phyloP scores from a whole-genome alignment of 2,888 invertebrate species.

The Rhingia campestris region DNA sequence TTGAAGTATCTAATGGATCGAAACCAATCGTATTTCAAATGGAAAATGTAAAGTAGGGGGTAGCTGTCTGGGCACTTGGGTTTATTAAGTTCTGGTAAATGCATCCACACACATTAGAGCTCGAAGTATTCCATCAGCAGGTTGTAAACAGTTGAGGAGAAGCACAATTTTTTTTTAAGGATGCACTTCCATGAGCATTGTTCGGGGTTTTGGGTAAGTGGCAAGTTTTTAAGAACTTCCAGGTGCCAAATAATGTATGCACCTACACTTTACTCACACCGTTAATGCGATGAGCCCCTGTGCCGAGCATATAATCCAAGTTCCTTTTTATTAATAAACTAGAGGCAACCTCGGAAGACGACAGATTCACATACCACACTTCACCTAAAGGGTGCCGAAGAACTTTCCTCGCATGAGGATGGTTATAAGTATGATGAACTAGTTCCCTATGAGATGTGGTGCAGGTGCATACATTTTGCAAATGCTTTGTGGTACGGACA shows the following conservation, averaged over 20 bases:
- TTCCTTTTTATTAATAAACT: not conserved
- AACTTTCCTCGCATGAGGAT: not conserved
- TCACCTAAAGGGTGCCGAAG: not conserved
- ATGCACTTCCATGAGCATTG: too few species aligned
- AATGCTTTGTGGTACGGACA: constrained; percentile 5
- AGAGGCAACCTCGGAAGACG: not conserved
- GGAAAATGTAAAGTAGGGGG: not conserved
- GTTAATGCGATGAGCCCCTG: too few species aligned
- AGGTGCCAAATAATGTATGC: too few species aligned
- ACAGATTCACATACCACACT: not conserved
- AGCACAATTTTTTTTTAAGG: too few species aligned
- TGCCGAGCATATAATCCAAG: too few species aligned
- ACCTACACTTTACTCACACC: too few species aligned
- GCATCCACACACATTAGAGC: not conserved
- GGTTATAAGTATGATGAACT: not conserved
- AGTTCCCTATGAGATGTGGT: not conserved
- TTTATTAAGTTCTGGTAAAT: constrained; percentile 8
- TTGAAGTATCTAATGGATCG: constrained; percentile 34
- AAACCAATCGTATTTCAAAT: constrained; percentile 4
- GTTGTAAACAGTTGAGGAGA: not conserved
- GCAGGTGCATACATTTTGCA: constrained; percentile 3
- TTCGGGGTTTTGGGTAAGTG: too few species aligned
- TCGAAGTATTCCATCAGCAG: not conserved
- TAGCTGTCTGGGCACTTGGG: constrained; percentile 6
- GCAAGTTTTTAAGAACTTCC: too few species aligned